Percentiles rank a stretch among this genome's conserved stretches.
These are phyloP conservation scores for Polia nebulosa DNA, from an alignment of 2,888 invertebrate species.

Conservation along the genomic window DNA sequence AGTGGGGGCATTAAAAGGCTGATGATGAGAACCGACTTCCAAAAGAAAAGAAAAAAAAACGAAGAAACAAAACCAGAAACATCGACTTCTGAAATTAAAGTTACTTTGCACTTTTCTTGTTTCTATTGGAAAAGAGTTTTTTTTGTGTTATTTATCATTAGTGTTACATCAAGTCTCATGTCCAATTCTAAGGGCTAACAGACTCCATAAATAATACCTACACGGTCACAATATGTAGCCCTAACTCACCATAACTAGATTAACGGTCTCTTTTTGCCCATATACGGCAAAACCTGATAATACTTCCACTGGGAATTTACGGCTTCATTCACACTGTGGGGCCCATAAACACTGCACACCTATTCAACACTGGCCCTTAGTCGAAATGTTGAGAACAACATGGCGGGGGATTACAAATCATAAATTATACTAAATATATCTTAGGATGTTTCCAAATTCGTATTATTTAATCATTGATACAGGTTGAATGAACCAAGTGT, in stretches of 20 bases:
- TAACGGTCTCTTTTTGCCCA: constrained; percentile 49
- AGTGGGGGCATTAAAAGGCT: no score
- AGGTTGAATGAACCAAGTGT: no score
- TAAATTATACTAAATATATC: constrained; percentile 8
- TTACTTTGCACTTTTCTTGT: no score
- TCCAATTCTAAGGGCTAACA: background rate
- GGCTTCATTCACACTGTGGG: constrained; percentile 50
- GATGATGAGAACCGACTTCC: no score
- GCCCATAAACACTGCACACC: constrained; percentile 44
- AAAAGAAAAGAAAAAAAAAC: no score
- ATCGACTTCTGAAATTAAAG: no score
- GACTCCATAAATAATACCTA: constrained; percentile 24
- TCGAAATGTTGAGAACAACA: constrained; percentile 45
- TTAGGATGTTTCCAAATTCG: background rate
- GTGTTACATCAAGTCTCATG: background rate
- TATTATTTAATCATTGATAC: background rate
- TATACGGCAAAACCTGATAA: constrained; percentile 42
- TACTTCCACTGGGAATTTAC: constrained; percentile 52
- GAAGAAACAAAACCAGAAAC: no score
- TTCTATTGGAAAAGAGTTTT: no score
- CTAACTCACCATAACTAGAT: constrained; percentile 45
- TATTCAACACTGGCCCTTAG: constrained; percentile 46
- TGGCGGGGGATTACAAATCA: constrained; percentile 33
- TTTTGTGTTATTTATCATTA: background rate
- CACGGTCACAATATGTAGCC: constrained; percentile 10